Evolutionary conservation across 2,888 invertebrate species (phyloP).

Genomic region (Pardosa pseudoannulata): DNA sequence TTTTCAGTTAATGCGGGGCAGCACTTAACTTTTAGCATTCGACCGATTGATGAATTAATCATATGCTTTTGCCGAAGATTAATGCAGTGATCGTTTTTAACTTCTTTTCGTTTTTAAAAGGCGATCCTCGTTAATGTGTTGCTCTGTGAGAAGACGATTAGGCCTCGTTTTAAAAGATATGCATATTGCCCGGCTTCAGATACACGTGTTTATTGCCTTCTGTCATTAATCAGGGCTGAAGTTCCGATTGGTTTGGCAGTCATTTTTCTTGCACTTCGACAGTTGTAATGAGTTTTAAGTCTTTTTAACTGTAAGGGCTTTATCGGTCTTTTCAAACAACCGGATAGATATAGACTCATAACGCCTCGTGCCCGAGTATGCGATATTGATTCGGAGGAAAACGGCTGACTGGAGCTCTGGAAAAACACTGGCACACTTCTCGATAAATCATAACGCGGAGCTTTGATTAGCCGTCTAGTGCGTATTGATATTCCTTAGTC

Average conservation of each 20-base stretch:
- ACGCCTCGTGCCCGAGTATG: background rate
- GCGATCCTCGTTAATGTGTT: constrained; percentile 43
- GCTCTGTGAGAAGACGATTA: constrained; percentile 41
- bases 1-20: constrained; percentile 42
- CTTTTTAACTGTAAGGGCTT: constrained; percentile 12
- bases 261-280: constrained; percentile 17
- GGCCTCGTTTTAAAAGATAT: constrained; percentile 17
- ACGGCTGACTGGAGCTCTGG: background rate
- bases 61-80: constrained; percentile 50
- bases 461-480: background rate
- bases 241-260: constrained; percentile 9
- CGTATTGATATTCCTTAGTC: background rate
- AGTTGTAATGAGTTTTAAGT: constrained; percentile 12
- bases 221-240: constrained; percentile 43
- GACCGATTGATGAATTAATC: constrained; percentile 63
- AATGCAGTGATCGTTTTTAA: constrained; percentile 56
- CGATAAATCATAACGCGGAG: background rate
- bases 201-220: constrained; percentile 58
- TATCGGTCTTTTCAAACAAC: constrained; percentile 3
- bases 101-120: constrained; percentile 35
- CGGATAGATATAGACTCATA: constrained; percentile 6
- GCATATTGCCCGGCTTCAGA: constrained; percentile 17
- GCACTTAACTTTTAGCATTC: constrained; percentile 62
- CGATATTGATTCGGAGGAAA: background rate
- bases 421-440: background rate